phyloP scores from a whole-genome alignment of 2,797 vertebrate genomes.

The Oreochromis mossambicus region DNA sequence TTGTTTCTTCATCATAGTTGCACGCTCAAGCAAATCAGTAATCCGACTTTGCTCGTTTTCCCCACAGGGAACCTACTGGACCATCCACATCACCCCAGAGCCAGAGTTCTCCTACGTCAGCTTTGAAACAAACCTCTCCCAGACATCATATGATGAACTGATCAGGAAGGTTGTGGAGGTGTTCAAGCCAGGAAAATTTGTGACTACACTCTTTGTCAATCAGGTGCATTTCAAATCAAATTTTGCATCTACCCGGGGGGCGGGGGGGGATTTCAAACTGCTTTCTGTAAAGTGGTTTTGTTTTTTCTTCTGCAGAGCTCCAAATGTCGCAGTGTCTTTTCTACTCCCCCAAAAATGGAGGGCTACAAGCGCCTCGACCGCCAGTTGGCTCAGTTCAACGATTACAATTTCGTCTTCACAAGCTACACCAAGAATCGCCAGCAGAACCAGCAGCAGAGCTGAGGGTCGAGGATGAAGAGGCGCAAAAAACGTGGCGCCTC shows the following conservation, averaged over 20 bases:
- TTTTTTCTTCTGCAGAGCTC: constrained; percentile 80
- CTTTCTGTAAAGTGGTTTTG: neutral
- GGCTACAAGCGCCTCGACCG: constrained; percentile 94
- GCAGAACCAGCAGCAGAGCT: constrained; percentile 90
- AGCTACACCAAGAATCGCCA: constrained; percentile 91
- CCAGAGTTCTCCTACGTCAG: constrained; percentile 99
- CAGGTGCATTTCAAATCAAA: constrained; percentile 75
- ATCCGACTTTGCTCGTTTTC: neutral
- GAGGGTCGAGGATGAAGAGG: constrained; percentile 89
- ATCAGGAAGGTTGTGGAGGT: constrained; percentile 93
- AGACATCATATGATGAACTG: constrained; percentile 93
- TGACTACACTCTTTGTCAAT: constrained; percentile 98
- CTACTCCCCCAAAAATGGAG: constrained; percentile 93
- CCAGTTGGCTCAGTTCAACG: constrained; percentile 96
- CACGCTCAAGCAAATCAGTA: rapidly evolving
- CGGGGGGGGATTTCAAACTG: neutral
- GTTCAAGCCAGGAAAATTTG: constrained; percentile 99
- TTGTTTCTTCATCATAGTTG: rapidly evolving
- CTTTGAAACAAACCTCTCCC: constrained; percentile 98
- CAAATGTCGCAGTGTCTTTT: constrained; percentile 97
- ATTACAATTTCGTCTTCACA: constrained; percentile 98
- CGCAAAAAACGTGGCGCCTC: constrained; percentile 74
- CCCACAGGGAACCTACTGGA: constrained; percentile 97
- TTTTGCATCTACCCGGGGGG: rapidly evolving
- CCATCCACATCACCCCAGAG: constrained; percentile 99